A percentile compares a stretch with the other conserved stretches of the same genome.
phyloP scores from a whole-genome alignment of 2,888 invertebrate species.

The Scaptomyza flava region DNA sequence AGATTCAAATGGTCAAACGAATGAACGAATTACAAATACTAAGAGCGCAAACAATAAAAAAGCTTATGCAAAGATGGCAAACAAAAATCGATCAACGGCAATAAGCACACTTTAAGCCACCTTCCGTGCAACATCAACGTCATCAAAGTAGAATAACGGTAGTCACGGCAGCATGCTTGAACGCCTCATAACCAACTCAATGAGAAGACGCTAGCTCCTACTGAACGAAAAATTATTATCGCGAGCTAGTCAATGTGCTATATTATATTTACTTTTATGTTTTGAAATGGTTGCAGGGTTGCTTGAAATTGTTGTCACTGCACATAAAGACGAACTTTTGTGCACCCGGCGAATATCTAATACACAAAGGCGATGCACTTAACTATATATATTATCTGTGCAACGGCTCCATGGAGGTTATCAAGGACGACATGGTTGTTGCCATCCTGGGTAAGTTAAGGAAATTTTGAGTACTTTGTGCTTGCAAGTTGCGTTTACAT shows the following conservation, averaged over 20 bases:
- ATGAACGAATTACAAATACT: constrained; percentile 33
- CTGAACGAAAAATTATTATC: constrained; percentile 43
- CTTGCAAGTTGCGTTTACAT: constrained; percentile 39
- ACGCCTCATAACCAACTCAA: constrained; percentile 14
- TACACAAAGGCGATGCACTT: constrained; percentile 97
- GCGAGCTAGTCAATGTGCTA: constrained; percentile 14
- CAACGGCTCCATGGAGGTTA: constrained; percentile 98
- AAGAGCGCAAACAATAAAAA: constrained; percentile 61
- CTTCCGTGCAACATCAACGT: constrained; percentile 54
- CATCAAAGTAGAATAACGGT: neutral
- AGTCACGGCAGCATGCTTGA: neutral
- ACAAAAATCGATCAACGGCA: constrained; percentile 73
- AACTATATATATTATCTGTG: constrained; percentile 97
- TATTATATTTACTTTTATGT: constrained; percentile 11
- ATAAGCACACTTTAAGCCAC: constrained; percentile 72
- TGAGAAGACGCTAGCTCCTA: constrained; percentile 5
- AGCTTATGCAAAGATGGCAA: constrained; percentile 63
- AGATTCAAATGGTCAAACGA: constrained; percentile 14
- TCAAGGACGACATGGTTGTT: constrained; percentile 98
- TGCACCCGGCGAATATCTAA: constrained; percentile 97
- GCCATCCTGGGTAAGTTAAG: constrained; percentile 94
- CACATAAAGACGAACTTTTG: constrained; percentile 98
- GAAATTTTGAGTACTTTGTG: constrained; percentile 5
- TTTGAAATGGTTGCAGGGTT: constrained; percentile 89
- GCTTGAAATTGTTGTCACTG: constrained; percentile 94